Conservation (phyloP, 2,113 vertebrate genomes). For the Pholis gunnellus region DNA sequence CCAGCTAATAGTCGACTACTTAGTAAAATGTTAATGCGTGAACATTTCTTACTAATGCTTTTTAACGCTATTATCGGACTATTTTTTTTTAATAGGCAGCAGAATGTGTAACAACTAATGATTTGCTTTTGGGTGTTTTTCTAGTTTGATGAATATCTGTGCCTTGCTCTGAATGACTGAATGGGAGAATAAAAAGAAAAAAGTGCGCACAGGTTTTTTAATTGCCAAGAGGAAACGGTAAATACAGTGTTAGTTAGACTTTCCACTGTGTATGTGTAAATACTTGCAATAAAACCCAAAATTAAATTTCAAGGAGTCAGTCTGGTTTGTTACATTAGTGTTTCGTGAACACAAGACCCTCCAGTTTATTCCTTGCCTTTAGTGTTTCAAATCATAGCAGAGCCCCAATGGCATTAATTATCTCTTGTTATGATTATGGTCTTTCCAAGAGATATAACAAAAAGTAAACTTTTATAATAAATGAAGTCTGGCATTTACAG, state of each 20-base stretch:
- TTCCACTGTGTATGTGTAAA: conserved; percentile 27
- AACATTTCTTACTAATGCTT: conserved; percentile 23
- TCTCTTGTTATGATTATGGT: conserved; percentile 1
- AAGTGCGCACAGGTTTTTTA: background rate
- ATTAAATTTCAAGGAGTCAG: conserved; percentile 1
- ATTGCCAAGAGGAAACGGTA: background rate
- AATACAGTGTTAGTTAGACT: conserved; percentile 27
- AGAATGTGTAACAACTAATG: conserved; percentile 33
- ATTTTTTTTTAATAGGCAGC: conserved; percentile 12
- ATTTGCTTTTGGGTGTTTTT: conserved; percentile 11
- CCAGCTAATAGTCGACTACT: background rate
- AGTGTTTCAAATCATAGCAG: background rate
- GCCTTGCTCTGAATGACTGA: conserved; percentile 56
- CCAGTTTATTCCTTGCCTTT: background rate
- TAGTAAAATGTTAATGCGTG: background rate
- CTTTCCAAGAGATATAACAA: conserved; percentile 12
- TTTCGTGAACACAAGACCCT: background rate
- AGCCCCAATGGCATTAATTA: background rate
- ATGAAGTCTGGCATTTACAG: conserved; percentile 11
- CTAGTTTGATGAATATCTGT: conserved; percentile 46
- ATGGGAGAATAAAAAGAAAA: background rate
- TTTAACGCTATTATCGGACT: conserved; percentile 13
- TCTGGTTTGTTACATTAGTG: conserved; percentile 13
- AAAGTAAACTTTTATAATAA: conserved; percentile 39
- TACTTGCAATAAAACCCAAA: conserved; percentile 46